Evolutionary conservation across 1,140 invertebrate species (phyloP).

Genomic region (Colletes latitarsis): DNA sequence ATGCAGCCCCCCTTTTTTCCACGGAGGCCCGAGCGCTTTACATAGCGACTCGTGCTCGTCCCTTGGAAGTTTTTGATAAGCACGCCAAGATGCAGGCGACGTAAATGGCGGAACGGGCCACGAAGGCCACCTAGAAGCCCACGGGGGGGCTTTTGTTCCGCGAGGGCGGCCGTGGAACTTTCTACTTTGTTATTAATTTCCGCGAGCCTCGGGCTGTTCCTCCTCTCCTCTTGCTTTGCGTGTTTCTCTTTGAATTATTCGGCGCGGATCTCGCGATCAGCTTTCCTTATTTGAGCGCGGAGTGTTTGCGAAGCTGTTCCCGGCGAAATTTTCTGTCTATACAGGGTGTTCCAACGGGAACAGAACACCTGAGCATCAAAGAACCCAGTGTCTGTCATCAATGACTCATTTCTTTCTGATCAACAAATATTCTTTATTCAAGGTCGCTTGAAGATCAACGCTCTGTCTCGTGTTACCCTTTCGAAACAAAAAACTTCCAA

Average conservation of each 20-base stretch:
- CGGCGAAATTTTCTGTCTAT: neutral
- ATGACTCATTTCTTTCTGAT: no score
- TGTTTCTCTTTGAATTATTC: conserved; percentile 3
- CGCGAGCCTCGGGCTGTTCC: conserved; percentile 9
- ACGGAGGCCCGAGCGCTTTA: neutral
- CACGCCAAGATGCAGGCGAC: conserved; percentile 48
- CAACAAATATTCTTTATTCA: no score
- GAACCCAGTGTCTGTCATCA: no score
- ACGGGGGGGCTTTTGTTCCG: conserved; percentile 58
- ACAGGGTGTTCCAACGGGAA: no score
- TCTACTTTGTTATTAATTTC: conserved; percentile 59
- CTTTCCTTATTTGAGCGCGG: neutral
- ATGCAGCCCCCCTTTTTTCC: conserved; percentile 31
- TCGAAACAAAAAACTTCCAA: no score
- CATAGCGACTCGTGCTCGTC: conserved; percentile 18
- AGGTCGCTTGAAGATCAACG: no score
- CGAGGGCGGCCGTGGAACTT: conserved; percentile 40
- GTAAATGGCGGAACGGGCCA: conserved; percentile 46
- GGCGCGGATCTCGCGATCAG: neutral
- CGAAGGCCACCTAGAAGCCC: conserved; percentile 50
- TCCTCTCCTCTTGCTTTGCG: neutral
- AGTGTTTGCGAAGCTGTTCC: neutral
- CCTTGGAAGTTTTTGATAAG: conserved; percentile 53
- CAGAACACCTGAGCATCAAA: no score
- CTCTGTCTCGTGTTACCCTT: no score